Base-by-base conservation (phyloP, 2,113 vertebrate genomes). In the Crotalus viridis region DNA sequence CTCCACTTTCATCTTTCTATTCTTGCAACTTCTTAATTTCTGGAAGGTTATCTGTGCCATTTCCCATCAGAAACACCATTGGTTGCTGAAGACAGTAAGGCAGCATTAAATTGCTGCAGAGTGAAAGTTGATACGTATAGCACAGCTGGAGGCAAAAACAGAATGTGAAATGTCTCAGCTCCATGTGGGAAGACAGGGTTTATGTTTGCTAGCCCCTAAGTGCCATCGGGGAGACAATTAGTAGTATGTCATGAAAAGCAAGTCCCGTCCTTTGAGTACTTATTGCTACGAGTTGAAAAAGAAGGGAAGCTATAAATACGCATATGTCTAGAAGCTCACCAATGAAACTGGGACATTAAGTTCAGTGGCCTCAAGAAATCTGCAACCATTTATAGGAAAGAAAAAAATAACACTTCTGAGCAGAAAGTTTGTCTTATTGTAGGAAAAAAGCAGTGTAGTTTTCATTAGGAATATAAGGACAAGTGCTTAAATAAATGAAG, bases 141-240 rank as follows among this genome's bases (percentile, higher is more conserved):
- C 89, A 93, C 56, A 0, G 90, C 96, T 94, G 87, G 91, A 94
- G 96, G 96, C 96, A 87, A 87, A 91, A 95, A 89, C 92, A 93
- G 89, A 91, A 93, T 54, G 87, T 85, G 56, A 92, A 92, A 89
- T 91, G 28, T 85, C 1, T 5, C 48, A 87, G 28, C 88, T 89
- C 51, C 8, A 54, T 89, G 90, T 90, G 61, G n/a, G 46, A 69
- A 61, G 8, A 61, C 64, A 92, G 86, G 91, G 54, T 19, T 89
- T 93, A 51, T 74, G 92, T 92, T 92, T 91, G 90, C 89, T 90
- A 91, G 46, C 0, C 89, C 94, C 90, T 33, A 48, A 91, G 69
- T 87, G 87, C 94, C 96, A 94, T 95, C 4, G 55, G 95, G 94
- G 96, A 96, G 93, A 95, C 94, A 97, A 97, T 97, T 97, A 97